Percentiles rank a stretch among this genome's conserved stretches.
These are phyloP conservation scores for Irena cyanogastra DNA, from an alignment of 2,113 vertebrate genomes.

Conservation along the genomic window DNA sequence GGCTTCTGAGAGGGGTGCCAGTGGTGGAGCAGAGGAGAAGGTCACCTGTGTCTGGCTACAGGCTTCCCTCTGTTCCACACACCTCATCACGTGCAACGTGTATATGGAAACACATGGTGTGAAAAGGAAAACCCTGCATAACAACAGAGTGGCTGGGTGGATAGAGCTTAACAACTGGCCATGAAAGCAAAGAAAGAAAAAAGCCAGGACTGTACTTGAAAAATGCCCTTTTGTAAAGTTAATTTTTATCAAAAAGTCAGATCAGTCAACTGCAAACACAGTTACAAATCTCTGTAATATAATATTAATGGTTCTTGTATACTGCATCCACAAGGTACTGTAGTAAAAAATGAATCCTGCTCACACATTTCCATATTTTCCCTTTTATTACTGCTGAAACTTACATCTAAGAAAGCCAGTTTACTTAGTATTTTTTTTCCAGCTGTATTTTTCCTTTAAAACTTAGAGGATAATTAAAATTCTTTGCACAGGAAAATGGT, in stretches of 20 bases:
- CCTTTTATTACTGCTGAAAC: neutral
- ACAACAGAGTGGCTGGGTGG: neutral
- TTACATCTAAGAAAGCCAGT: neutral
- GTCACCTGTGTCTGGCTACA: neutral
- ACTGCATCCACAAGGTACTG: neutral
- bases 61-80: neutral
- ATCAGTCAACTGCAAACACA: neutral
- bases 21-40: neutral
- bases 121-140: neutral
- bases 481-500: neutral
- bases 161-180: neutral
- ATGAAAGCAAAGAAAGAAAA: neutral
- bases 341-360: neutral
- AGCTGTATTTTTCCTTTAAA: neutral
- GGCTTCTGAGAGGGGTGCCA: rapidly evolving
- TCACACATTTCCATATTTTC: neutral
- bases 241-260: neutral
- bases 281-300: neutral
- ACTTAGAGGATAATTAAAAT: slow-evolving; percentile 8
- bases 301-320: slow-evolving; percentile 5
- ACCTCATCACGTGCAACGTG: rapidly evolving
- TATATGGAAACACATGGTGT: rapidly evolving
- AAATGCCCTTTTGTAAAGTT: neutral
- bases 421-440: neutral
- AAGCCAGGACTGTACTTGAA: neutral